A percentile compares a stretch with the other conserved stretches of the same genome.
Evolutionary conservation across 2,888 invertebrate species (phyloP).

Genomic region (Myopa tessellatipennis): DNA sequence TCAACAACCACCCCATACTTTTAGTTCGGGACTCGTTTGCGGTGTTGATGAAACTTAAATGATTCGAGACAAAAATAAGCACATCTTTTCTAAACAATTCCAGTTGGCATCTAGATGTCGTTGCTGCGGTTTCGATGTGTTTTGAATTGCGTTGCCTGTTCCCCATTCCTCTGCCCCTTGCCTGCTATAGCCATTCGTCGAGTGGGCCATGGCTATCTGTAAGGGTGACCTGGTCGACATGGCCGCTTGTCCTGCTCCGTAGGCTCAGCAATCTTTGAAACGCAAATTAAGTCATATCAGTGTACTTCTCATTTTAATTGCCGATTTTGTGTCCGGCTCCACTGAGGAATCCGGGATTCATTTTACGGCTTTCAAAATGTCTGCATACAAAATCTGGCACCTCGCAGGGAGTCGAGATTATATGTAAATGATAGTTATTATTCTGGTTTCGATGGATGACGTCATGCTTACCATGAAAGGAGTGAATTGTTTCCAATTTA

Average conservation of each 20-base stretch:
- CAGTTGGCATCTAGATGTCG: conserved; percentile 42
- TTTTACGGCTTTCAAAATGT: neutral
- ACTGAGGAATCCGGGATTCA: too few relatives aligned
- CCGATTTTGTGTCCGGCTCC: neutral
- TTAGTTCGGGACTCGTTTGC: conserved; percentile 54
- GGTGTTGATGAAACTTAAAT: conserved; percentile 65
- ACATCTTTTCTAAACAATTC: conserved; percentile 49
- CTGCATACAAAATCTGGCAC: neutral
- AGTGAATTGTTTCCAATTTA: too few relatives aligned
- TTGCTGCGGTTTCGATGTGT: conserved; percentile 28
- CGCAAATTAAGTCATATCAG: conserved; percentile 53
- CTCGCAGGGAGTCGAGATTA: neutral
- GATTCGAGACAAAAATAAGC: conserved; percentile 53
- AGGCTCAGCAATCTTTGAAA: conserved; percentile 43
- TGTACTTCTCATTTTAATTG: conserved; percentile 32
- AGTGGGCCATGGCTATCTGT: conserved; percentile 3
- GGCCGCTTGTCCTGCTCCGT: conserved; percentile 47
- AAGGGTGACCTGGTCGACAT: neutral
- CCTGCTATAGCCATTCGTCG: neutral
- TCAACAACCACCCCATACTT: too few relatives aligned
- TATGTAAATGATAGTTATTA: too few relatives aligned
- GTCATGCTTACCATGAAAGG: too few relatives aligned
- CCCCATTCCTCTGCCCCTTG: neutral
- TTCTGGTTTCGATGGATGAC: too few relatives aligned
- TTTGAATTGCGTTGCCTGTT: conserved; percentile 22